These are phyloP conservation scores for Branchellion lobata DNA, from an alignment of 2,888 invertebrate species.

Conservation along the genomic window DNA sequence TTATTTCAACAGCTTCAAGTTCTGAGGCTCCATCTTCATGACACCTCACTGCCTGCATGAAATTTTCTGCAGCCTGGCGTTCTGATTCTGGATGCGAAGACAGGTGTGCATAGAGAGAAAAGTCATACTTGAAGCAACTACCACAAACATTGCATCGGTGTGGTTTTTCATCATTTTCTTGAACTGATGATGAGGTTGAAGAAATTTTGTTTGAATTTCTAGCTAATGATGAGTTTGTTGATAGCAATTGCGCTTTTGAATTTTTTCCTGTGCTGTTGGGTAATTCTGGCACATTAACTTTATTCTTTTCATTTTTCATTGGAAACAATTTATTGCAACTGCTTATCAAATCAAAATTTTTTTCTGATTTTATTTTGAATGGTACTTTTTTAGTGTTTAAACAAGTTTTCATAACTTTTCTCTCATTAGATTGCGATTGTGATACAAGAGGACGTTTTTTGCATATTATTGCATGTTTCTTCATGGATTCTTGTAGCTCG, in stretches of 20 bases:
- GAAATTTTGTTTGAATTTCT: too few relatives aligned
- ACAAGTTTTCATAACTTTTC: background rate
- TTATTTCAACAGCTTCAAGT: slow-evolving; percentile 26
- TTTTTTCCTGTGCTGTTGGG: background rate
- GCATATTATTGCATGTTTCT: slow-evolving; percentile 13
- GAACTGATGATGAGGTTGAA: background rate
- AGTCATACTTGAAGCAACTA: slow-evolving; percentile 45
- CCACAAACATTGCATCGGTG: slow-evolving; percentile 39
- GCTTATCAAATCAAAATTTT: background rate
- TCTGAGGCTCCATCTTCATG: slow-evolving; percentile 24
- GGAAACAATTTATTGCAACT: background rate
- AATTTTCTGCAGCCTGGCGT: slow-evolving; percentile 23
- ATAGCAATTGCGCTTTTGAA: background rate
- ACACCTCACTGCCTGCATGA: slow-evolving; percentile 11
- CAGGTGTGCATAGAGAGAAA: slow-evolving; percentile 44
- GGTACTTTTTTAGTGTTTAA: background rate
- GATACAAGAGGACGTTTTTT: background rate
- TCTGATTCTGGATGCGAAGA: slow-evolving; percentile 31
- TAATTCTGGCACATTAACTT: too few relatives aligned
- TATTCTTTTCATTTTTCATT: too few relatives aligned
- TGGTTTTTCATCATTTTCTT: slow-evolving; percentile 30
- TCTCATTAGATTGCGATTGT: background rate
- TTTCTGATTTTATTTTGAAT: background rate
- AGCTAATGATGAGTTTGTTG: background rate
- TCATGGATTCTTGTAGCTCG: slow-evolving; percentile 8